Evolutionary conservation across 2,797 vertebrate genomes (phyloP), one percentile per base, ranked within the genome.

Genomic region (Gymnothorax reevesii): DNA sequence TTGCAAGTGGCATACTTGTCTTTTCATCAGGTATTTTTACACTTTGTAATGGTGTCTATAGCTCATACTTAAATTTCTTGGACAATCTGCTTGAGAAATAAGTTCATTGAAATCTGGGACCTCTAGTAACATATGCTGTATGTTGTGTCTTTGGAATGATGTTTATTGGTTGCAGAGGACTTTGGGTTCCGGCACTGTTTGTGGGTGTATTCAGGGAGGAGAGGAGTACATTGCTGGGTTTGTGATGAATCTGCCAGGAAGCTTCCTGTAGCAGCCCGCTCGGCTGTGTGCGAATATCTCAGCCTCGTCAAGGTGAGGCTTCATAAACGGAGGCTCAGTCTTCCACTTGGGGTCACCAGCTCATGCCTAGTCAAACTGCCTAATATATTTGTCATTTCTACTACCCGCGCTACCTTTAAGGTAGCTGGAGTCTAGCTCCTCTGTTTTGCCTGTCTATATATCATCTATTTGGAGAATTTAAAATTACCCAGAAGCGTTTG

Each of bases 171-270:
- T 87, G 0, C 93, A 99, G 98, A 98, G 83, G 98, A 99, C 90
- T 98, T 99, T 95, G 98, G 98, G 57, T 95, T 99, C 92, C 95
- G 92, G 91, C 97, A 99, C 90, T 94, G 97, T 42, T 93, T 99
- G 86, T 99, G 98, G 98, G 97, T 99, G 55, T 99, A 98, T 90
- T 99, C 98, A 0, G 98, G 98, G 84, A 95, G 98, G 87, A 97
- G 98, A 95, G 98, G 98, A 0, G 97, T 99, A 52, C 98, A 99
- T 92, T 99, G 98, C 92, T 99, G 98, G 98, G 98, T 99, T 90
- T 99, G 98, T 82, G 98, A 99, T 3, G 97, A 98, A 6, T 92
- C 95, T 0, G 98, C 98, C 80, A 95, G 98, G 90, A 98, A 98
- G 88, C 94, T 99, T 86, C 98, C 98, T 15, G 96, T 97, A 0